Evolutionary conservation across 2,113 vertebrate species (phyloP), one percentile per base, ranked within the genome.

Genomic region (Stegastes partitus): DNA sequence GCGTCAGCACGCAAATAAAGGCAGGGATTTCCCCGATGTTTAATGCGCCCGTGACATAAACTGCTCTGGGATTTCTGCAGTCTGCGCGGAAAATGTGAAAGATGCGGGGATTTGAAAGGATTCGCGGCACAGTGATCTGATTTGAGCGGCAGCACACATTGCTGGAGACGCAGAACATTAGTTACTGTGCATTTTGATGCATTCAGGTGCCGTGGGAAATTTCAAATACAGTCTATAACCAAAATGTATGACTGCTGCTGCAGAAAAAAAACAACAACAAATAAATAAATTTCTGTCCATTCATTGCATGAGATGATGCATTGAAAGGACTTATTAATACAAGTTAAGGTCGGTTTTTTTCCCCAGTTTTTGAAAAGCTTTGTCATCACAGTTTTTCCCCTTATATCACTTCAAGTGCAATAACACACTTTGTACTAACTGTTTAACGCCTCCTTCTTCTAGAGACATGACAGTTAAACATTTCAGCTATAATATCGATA

Each of bases 1-100:
- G 76, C 77, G 77, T 91, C 87, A 81, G 64, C 77, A 73, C 53
- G 68, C 39, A 82, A 44, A 86, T 44, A 72, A 75, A 79, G 22
- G 15, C 28, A 72, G 81, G 89, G 84, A 65, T 85, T 83, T 80
- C 75, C 87, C 83, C 42, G 57, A 18, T 81, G 73, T 45, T 57
- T 65, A 42, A 22, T 51, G 66, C 63, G 55, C 39, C 23, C 55
- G 74, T 61, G 47, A 25, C 56, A 23, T 7, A 12, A 76, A 61
- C 47, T 42, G 42, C 68, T 53, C 58, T 56, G 65, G 42, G 22
- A 69, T 54, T 44, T 79, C 31, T 61, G 59, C 65, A 37, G 49
- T 5, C 44, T 55, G 50, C 26, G 44, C 28, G 10, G 19, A 2
- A 6, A 39, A 68, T 1, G 18, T 22, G 49, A 59, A 65, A 34